These are phyloP conservation scores for Synchiropus splendidus DNA, from an alignment of 2,113 vertebrate genomes.

Conservation along the genomic window DNA sequence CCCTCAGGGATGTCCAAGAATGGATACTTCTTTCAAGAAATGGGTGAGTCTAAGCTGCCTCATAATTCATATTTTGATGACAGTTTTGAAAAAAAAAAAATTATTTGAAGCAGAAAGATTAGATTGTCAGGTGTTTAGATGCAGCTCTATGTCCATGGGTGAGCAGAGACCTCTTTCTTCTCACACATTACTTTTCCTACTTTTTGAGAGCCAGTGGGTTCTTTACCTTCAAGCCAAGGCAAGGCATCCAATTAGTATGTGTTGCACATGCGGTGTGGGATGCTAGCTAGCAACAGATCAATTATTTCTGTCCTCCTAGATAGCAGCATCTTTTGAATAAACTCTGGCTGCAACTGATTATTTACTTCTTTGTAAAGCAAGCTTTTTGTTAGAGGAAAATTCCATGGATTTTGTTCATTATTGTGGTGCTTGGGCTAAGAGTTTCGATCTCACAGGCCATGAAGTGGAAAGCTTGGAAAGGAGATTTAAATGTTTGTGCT, in stretches of 20 bases:
- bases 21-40: slow-evolving; percentile 88
- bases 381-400: slow-evolving; percentile 30
- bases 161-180: too few species aligned
- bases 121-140: too few species aligned
- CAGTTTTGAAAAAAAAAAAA: too few species aligned
- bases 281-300: slow-evolving; percentile 36
- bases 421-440: too few species aligned
- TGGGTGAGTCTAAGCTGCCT: slow-evolving; percentile 77
- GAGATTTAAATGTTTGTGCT: too few species aligned
- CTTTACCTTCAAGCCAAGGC: slow-evolving; percentile 48
- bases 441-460: too few species aligned
- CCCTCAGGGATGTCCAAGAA: slow-evolving; percentile 86
- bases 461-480: too few species aligned
- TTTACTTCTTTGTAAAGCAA: slow-evolving; percentile 27
- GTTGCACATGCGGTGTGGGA: slow-evolving; percentile 34
- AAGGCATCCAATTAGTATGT: slow-evolving; percentile 55
- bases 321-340: slow-evolving; percentile 4
- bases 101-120: too few species aligned
- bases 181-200: too few species aligned
- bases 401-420: background rate
- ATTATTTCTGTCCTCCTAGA: slow-evolving; percentile 43
- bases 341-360: slow-evolving; percentile 11
- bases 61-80: background rate
- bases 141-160: too few species aligned
- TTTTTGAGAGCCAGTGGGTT: slow-evolving; percentile 8